These are phyloP conservation scores for Lasaia peninsularis DNA, from an alignment of 1,140 invertebrate genomes.

Conservation along the genomic window DNA sequence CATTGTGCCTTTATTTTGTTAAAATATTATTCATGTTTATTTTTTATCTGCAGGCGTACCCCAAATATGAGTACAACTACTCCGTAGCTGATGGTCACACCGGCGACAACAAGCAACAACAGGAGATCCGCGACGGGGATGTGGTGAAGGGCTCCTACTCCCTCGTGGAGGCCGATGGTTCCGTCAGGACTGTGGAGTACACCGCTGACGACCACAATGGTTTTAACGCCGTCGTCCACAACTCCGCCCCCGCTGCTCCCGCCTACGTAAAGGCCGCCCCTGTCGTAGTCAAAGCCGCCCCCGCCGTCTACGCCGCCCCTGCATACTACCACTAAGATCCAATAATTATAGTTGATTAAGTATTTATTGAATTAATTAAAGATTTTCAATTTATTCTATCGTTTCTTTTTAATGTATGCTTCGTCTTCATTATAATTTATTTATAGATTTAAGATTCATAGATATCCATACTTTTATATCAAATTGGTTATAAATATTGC, in stretches of 20 bases:
- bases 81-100: conserved; percentile 60
- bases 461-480: too few relatives aligned
- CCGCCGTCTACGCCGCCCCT: conserved; percentile 28
- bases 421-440: too few relatives aligned
- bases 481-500: too few relatives aligned
- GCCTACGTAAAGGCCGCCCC: conserved; percentile 36
- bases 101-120: conserved; percentile 75
- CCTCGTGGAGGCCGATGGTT: conserved; percentile 76
- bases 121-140: conserved; percentile 74
- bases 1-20: too few relatives aligned
- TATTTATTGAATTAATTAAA: too few relatives aligned
- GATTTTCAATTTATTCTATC: too few relatives aligned
- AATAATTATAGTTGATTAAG: too few relatives aligned
- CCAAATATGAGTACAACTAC: conserved; percentile 71
- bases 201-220: conserved; percentile 76
- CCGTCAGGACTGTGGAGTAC: conserved; percentile 76
- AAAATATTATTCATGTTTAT: too few relatives aligned
- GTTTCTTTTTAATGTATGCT: too few relatives aligned
- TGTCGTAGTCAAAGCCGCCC: conserved; percentile 32
- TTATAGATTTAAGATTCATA: too few relatives aligned
- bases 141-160: conserved; percentile 77
- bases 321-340: not conserved
- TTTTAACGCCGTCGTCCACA: conserved; percentile 76
- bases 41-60: conserved; percentile 37
- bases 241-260: conserved; percentile 63